Evolutionary conservation across 2,888 invertebrate species (phyloP).

Genomic region (Drosophila histrio): DNA sequence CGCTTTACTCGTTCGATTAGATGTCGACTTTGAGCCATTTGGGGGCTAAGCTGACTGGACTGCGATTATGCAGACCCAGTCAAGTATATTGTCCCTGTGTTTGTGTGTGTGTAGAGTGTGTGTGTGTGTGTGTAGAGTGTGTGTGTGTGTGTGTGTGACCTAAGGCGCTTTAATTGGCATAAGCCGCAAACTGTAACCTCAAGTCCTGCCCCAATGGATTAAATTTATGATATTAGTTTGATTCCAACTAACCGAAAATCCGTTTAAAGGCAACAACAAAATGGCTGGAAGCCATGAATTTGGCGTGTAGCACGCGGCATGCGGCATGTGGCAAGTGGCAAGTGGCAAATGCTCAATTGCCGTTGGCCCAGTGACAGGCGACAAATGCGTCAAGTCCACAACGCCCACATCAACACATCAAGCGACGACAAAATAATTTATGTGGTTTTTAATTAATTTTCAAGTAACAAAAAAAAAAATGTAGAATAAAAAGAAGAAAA

Average conservation of each 20-base stretch:
- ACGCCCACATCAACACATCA: conserved; percentile 18
- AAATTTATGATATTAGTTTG: conserved; percentile 35
- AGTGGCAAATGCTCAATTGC: conserved; percentile 18
- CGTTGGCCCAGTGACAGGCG: conserved; percentile 15
- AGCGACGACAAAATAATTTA: conserved; percentile 51
- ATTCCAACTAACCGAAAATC: conserved; percentile 9
- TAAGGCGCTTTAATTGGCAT: conserved; percentile 52
- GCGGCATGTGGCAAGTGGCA: not conserved
- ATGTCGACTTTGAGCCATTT: conserved; percentile 17
- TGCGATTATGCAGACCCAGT: conserved; percentile 6
- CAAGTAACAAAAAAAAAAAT: not conserved
- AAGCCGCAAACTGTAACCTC: conserved; percentile 42
- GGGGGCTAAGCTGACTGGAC: conserved; percentile 12
- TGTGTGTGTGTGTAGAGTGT: not conserved
- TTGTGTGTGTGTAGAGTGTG: not conserved
- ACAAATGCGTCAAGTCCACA: conserved; percentile 30
- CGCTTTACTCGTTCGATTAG: not conserved
- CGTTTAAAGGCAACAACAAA: conserved; percentile 26
- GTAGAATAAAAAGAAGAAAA: not conserved
- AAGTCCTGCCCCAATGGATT: conserved; percentile 10
- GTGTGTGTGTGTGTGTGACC: conserved; percentile 18
- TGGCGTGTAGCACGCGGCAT: not conserved
- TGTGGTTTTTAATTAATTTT: conserved; percentile 64
- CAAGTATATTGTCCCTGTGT: not conserved
- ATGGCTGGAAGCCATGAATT: conserved; percentile 12